Conservation (phyloP, 2,888 invertebrate species). For the Drosophila kuntzei region DNA sequence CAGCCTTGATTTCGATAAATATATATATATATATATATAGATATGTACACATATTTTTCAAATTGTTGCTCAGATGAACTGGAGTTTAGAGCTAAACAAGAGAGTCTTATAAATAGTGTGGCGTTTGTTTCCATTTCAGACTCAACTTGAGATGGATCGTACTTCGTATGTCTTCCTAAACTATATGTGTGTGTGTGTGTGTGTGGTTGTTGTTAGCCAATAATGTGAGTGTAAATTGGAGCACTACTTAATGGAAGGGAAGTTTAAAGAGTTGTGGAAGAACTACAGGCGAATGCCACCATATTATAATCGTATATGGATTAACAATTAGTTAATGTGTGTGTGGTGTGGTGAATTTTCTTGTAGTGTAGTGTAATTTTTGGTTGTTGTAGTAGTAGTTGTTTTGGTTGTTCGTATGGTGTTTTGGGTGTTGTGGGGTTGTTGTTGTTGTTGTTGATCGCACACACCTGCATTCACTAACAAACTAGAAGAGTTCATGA, state of each 20-base stretch:
- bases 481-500: slow-evolving; percentile 84
- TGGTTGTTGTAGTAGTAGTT: slow-evolving; percentile 12
- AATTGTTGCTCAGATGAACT: slow-evolving; percentile 69
- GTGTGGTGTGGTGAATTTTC: background rate
- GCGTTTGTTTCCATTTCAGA: slow-evolving; percentile 15
- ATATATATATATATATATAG: background rate
- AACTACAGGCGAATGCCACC: slow-evolving; percentile 17
- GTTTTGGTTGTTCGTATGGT: slow-evolving; percentile 36
- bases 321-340: slow-evolving; percentile 32
- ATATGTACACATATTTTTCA: slow-evolving; percentile 8
- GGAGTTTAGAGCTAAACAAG: slow-evolving; percentile 19
- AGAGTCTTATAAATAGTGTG: background rate
- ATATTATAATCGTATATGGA: slow-evolving; percentile 7
- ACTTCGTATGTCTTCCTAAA: slow-evolving; percentile 52
- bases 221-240: slow-evolving; percentile 22
- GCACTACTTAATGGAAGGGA: slow-evolving; percentile 22
- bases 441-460: slow-evolving; percentile 73
- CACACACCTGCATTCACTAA: slow-evolving; percentile 85
- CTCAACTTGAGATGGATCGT: slow-evolving; percentile 9
- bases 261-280: slow-evolving; percentile 21
- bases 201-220: slow-evolving; percentile 13
- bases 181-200: slow-evolving; percentile 22
- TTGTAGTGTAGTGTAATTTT: slow-evolving; percentile 1
- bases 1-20: slow-evolving; percentile 3
- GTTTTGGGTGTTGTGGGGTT: slow-evolving; percentile 39